Evolutionary conservation across 2,113 vertebrate species (phyloP).

Genomic region (Mystacornis crossleyi): DNA sequence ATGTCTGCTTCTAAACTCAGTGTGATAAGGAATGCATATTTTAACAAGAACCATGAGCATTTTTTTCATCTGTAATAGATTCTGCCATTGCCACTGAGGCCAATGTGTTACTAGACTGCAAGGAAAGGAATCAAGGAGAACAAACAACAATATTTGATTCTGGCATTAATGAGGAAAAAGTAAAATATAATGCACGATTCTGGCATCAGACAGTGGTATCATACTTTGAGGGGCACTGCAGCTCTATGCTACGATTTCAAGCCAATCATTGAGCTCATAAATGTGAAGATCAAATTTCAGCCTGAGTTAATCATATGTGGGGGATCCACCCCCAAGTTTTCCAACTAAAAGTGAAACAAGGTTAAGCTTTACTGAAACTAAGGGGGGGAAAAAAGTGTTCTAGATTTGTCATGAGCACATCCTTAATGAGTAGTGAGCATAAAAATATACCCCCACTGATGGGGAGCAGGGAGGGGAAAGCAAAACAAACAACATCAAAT

Average conservation of each 20-base stretch:
- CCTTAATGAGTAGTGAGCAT: neutral
- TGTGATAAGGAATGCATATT: neutral
- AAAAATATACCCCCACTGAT: neutral
- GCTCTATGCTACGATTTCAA: neutral
- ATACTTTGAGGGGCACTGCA: neutral
- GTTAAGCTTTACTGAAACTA: neutral
- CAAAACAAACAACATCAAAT: neutral
- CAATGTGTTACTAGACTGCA: neutral
- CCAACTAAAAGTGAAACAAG: neutral
- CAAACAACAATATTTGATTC: neutral
- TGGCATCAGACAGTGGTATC: neutral
- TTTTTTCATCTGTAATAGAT: neutral
- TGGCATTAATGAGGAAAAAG: neutral
- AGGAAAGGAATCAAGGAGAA: neutral
- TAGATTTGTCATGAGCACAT: neutral
- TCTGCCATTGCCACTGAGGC: neutral
- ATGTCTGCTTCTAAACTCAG: neutral
- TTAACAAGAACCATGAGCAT: neutral
- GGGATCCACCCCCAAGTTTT: neutral
- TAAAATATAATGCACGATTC: neutral
- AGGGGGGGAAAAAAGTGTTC: neutral
- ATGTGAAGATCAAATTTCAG: neutral
- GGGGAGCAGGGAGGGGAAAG: neutral
- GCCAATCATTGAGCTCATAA: neutral
- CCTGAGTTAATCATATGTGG: neutral